These are phyloP conservation scores for Andricus grossulariae DNA, from an alignment of 1,140 invertebrate species.

Conservation along the genomic window DNA sequence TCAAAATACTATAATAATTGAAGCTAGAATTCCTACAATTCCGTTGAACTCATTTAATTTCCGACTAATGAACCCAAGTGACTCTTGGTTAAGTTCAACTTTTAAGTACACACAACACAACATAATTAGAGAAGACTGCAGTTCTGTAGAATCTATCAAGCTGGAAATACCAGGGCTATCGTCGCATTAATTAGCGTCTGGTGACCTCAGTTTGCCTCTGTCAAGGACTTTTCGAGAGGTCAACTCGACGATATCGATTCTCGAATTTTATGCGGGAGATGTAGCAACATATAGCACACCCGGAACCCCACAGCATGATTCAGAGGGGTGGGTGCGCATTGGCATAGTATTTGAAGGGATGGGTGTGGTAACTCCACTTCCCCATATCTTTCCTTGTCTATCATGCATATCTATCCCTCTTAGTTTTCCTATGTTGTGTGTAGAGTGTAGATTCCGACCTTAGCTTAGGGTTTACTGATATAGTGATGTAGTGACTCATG, in stretches of 20 bases:
- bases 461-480: not conserved
- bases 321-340: slow-evolving; percentile 41
- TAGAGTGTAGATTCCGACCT: not conserved
- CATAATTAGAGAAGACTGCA: not conserved
- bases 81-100: not conserved
- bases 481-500: slow-evolving; percentile 46
- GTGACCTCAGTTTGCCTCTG: slow-evolving; percentile 16
- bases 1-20: too few relatives aligned
- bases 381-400: slow-evolving; percentile 20
- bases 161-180: not conserved
- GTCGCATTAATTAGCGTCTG: slow-evolving; percentile 15
- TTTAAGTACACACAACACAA: not conserved
- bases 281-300: slow-evolving; percentile 35
- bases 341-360: slow-evolving; percentile 32
- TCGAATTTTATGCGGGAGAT: slow-evolving; percentile 39
- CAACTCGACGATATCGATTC: slow-evolving; percentile 41
- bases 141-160: not conserved
- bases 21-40: not conserved
- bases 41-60: not conserved
- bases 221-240: slow-evolving; percentile 30
- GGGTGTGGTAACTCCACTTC: slow-evolving; percentile 38
- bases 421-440: not conserved
- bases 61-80: not conserved
- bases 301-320: slow-evolving; percentile 45
- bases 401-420: slow-evolving; percentile 19